Evolutionary conservation across 2,113 vertebrate species (phyloP).

Genomic region (Corvus cornix): DNA sequence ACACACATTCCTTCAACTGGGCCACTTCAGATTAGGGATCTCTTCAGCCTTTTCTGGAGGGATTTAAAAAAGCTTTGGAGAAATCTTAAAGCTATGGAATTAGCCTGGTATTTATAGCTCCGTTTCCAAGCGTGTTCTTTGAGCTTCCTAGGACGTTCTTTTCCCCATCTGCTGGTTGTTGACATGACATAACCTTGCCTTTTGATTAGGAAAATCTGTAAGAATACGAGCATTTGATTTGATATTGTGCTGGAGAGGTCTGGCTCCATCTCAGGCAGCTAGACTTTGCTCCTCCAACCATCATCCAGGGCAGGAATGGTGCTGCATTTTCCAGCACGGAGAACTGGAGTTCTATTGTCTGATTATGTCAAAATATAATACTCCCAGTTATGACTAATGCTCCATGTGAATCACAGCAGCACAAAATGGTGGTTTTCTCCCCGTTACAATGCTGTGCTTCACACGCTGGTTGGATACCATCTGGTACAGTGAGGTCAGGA

Average conservation of each 20-base stretch:
- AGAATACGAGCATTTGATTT: not conserved
- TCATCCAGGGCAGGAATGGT: conserved; percentile 15
- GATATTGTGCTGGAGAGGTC: not conserved
- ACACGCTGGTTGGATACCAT: not conserved
- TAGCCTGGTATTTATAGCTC: conserved; percentile 66
- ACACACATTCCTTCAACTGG: conserved; percentile 1
- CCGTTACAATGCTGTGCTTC: not conserved
- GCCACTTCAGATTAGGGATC: conserved; percentile 55
- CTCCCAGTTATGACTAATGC: conserved; percentile 5
- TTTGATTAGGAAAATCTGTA: conserved; percentile 12
- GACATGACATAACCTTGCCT: conserved; percentile 34
- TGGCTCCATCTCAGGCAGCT: conserved; percentile 33
- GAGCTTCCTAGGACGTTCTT: conserved; percentile 42
- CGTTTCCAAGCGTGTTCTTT: conserved; percentile 25
- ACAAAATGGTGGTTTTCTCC: not conserved
- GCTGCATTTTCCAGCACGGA: not conserved
- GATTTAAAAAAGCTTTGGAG: conserved; percentile 61
- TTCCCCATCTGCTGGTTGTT: conserved; percentile 57
- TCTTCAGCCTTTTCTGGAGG: conserved; percentile 51
- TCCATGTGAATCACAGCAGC: conserved; percentile 2
- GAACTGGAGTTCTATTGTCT: not conserved
- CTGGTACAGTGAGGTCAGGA: not conserved
- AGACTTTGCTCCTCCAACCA: not conserved
- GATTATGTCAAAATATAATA: conserved; percentile 27
- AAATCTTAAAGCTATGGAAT: conserved; percentile 63